phyloP scores from a whole-genome alignment of 2,797 vertebrate species.

The Xenops minutus region DNA sequence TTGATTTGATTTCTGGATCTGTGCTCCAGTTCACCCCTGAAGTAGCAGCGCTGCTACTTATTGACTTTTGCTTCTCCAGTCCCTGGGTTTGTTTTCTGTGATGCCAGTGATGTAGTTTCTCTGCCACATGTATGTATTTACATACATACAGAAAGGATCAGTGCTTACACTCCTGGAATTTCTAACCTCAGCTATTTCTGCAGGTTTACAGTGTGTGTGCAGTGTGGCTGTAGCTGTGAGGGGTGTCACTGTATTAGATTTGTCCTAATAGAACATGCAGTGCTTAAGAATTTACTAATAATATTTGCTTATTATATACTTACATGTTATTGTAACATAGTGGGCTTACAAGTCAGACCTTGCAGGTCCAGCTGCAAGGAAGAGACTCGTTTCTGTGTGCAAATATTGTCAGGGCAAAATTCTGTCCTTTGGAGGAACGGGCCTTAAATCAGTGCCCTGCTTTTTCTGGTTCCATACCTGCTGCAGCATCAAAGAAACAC shows the following conservation, averaged over 20 bases:
- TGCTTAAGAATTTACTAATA: neutral
- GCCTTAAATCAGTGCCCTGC: neutral
- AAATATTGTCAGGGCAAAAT: neutral
- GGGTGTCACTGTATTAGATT: neutral
- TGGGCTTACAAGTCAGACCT: neutral
- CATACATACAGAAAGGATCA: neutral
- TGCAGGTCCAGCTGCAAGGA: neutral
- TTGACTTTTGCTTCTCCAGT: neutral
- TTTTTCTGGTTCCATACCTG: neutral
- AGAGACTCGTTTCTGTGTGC: neutral
- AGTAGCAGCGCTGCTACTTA: neutral
- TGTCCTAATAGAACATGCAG: neutral
- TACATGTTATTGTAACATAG: neutral
- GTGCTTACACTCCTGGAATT: neutral
- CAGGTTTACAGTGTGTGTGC: neutral
- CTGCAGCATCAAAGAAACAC: neutral
- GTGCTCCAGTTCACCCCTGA: neutral
- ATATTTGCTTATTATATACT: neutral
- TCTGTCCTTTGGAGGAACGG: neutral
- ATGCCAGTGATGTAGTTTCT: neutral
- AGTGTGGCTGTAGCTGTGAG: neutral
- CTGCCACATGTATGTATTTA: rapidly evolving
- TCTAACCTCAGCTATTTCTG: neutral
- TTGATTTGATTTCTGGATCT: neutral
- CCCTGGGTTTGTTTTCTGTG: neutral